phyloP scores from a whole-genome alignment of 2,113 vertebrate genomes.

The Salminus brasiliensis region DNA sequence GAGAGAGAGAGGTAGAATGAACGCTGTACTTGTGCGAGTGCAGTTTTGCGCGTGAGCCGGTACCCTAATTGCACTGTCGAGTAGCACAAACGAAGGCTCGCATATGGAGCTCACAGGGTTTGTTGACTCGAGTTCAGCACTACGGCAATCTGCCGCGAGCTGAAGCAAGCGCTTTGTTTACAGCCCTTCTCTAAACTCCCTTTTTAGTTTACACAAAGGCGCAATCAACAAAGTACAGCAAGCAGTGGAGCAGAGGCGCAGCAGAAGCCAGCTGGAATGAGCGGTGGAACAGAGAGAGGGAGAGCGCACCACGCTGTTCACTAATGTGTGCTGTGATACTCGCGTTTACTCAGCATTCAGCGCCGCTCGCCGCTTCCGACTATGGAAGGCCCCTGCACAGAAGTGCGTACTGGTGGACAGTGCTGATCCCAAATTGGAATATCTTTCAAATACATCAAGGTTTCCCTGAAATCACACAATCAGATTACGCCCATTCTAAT shows the following conservation, averaged over 20 bases:
- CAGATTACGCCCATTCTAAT: too few species aligned
- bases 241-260: constrained; percentile 25
- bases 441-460: neutral
- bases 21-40: neutral
- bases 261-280: constrained; percentile 34
- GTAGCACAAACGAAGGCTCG: neutral
- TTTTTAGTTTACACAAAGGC: constrained; percentile 54
- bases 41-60: constrained; percentile 5
- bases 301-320: constrained; percentile 21
- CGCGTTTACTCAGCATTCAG: neutral
- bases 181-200: constrained; percentile 39
- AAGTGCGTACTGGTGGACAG: neutral
- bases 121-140: constrained; percentile 12
- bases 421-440: neutral
- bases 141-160: constrained; percentile 30
- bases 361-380: too few species aligned
- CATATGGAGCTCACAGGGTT: neutral
- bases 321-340: constrained; percentile 2
- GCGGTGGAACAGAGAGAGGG: constrained; percentile 6
- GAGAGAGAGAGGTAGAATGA: too few species aligned
- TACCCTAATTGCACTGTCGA: constrained; percentile 38
- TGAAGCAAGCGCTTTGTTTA: constrained; percentile 50
- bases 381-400: neutral
- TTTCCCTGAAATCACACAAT: too few species aligned
- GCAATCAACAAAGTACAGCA: constrained; percentile 40